A percentile compares a stretch with the other conserved stretches of the same genome.
These are phyloP conservation scores for Macrophya annulata DNA, from an alignment of 2,888 invertebrate genomes.

Conservation along the genomic window DNA sequence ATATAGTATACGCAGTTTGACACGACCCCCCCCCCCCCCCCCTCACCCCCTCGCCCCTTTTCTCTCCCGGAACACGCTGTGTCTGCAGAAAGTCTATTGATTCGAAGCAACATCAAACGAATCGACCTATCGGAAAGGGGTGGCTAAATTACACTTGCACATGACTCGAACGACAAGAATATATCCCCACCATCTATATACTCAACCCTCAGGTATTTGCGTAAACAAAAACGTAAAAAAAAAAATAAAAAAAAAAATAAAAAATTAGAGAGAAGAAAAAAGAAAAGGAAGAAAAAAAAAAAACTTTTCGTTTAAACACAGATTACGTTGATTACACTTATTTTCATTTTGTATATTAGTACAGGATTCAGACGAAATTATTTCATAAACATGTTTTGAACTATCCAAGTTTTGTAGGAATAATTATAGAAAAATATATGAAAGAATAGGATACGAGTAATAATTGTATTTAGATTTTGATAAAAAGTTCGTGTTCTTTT, in stretches of 20 bases:
- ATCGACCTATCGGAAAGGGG: constrained; percentile 49
- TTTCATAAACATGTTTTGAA: neutral
- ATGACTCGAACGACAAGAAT: constrained; percentile 45
- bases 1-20: constrained; percentile 24
- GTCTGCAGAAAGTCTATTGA: constrained; percentile 48
- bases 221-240: neutral
- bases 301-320: neutral
- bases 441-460: neutral
- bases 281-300: neutral
- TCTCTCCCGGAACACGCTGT: constrained; percentile 16
- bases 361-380: neutral
- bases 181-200: constrained; percentile 1
- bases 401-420: neutral
- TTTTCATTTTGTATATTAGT: neutral
- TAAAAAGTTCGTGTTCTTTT: neutral
- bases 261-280: neutral
- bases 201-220: constrained; percentile 32
- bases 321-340: neutral
- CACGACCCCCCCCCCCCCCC: neutral
- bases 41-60: neutral
- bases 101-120: constrained; percentile 54
- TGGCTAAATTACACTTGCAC: constrained; percentile 54
- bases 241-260: neutral
- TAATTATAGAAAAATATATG: neutral
- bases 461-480: neutral